Percentiles rank a stretch among this genome's conserved stretches.
Conservation (phyloP, 2,797 vertebrate genomes). For the Mormyrops boulengeri region DNA sequence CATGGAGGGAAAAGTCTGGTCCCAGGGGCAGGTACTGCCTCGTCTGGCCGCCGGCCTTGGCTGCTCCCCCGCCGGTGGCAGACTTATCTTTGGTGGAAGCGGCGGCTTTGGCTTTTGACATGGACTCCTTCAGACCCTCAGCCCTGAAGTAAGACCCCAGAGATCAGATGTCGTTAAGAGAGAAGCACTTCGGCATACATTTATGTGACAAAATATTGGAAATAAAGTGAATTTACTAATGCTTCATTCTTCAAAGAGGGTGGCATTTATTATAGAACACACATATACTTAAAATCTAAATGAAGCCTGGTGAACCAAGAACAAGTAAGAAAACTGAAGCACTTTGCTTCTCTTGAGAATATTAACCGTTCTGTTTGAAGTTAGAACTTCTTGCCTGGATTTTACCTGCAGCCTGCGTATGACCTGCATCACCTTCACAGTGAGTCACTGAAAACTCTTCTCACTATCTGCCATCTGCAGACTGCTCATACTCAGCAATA, state of each 20-base stretch:
- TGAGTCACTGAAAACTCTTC: not conserved
- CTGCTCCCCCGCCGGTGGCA: conserved; percentile 52
- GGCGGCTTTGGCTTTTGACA: conserved; percentile 56
- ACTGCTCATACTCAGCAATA: not conserved
- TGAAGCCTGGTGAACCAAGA: not conserved
- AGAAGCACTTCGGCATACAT: not conserved
- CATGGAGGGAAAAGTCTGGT: conserved; percentile 76
- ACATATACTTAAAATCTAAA: not conserved
- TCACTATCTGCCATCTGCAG: not conserved
- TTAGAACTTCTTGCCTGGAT: not conserved
- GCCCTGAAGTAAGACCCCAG: conserved; percentile 60
- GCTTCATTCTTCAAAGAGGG: not conserved
- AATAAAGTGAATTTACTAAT: not conserved
- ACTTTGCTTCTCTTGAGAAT: not conserved
- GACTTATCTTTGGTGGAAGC: conserved; percentile 61
- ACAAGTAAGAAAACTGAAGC: not conserved
- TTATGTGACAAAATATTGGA: not conserved
- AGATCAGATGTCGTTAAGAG: not conserved
- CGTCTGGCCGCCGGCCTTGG: conserved; percentile 63
- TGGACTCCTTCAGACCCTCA: conserved; percentile 83
- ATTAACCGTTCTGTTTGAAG: not conserved
- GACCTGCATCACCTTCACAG: not conserved
- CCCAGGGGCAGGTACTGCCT: conserved; percentile 83
- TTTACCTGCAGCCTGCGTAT: not conserved
- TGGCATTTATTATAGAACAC: not conserved